A percentile compares a stretch with the other conserved stretches of the same genome.
Conservation (phyloP, 2,888 invertebrate species). For the Aporophyla lueneburgensis region DNA sequence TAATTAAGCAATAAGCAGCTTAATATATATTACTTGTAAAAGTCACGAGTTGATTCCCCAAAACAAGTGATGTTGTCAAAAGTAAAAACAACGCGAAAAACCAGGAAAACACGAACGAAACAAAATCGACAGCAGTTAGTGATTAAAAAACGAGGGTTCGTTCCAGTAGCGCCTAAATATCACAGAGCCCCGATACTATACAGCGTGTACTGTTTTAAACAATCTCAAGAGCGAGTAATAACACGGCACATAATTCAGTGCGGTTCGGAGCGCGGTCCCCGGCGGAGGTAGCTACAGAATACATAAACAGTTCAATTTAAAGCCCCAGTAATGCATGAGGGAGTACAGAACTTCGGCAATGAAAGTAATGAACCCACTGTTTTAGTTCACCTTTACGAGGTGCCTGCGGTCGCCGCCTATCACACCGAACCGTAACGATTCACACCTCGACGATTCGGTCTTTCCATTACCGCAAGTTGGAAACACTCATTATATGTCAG, state of each 20-base stretch:
- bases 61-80: conserved; percentile 7
- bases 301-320: conserved; percentile 83
- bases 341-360: conserved; percentile 73
- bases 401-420: conserved; percentile 67
- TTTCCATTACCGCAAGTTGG: conserved; percentile 57
- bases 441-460: conserved; percentile 56
- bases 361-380: conserved; percentile 75
- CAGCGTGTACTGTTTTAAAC: conserved; percentile 59
- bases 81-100: conserved; percentile 13
- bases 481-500: conserved; percentile 48
- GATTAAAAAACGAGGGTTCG: background rate
- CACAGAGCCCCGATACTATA: conserved; percentile 42
- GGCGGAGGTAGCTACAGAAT: conserved; percentile 70
- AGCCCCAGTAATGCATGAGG: conserved; percentile 73
- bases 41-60: conserved; percentile 6
- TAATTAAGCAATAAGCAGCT: background rate
- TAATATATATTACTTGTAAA: conserved; percentile 4
- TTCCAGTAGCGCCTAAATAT: conserved; percentile 20
- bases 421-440: conserved; percentile 67
- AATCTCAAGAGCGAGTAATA: conserved; percentile 61
- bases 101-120: background rate
- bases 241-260: conserved; percentile 66
- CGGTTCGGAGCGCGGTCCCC: conserved; percentile 60
- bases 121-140: conserved; percentile 1
- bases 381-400: conserved; percentile 76